Evolutionary conservation across 1,140 invertebrate genomes (phyloP).

Genomic region (Drusus annulatus): DNA sequence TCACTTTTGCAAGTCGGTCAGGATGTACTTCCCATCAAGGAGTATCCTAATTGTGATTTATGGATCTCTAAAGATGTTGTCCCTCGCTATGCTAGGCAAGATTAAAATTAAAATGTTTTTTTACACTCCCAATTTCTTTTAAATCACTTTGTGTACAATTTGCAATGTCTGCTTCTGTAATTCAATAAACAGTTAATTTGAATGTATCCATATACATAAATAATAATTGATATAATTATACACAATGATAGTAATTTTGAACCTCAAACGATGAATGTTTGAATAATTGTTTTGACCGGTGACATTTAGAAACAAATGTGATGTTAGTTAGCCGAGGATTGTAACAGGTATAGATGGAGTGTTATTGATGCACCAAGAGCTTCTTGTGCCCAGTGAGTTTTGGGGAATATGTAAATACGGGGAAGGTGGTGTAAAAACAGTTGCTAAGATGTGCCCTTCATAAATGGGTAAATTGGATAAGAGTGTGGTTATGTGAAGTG

Average conservation of each 20-base stretch:
- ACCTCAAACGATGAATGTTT: background rate
- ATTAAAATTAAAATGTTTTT: slow-evolving; percentile 60
- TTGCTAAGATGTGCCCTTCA: background rate
- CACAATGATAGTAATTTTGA: slow-evolving; percentile 1
- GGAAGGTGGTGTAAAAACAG: background rate
- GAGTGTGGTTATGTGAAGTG: background rate
- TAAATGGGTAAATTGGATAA: background rate
- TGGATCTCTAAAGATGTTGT: slow-evolving; percentile 84
- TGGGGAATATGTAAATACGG: too few relatives aligned
- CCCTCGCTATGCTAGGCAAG: slow-evolving; percentile 75
- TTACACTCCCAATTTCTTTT: background rate
- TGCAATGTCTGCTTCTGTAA: background rate
- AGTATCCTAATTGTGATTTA: slow-evolving; percentile 81
- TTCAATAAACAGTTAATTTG: background rate
- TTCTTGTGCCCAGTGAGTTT: background rate
- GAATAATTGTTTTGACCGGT: background rate
- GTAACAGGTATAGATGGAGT: background rate
- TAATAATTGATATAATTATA: background rate
- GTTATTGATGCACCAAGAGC: background rate
- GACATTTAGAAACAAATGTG: background rate
- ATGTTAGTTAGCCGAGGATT: background rate
- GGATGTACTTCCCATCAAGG: slow-evolving; percentile 74
- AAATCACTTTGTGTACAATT: background rate
- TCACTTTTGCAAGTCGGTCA: slow-evolving; percentile 78
- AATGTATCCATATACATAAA: background rate